Percentiles rank a stretch among this genome's conserved stretches.
Evolutionary conservation across 2,797 vertebrate genomes (phyloP).

Genomic region (Nyctibius grandis): DNA sequence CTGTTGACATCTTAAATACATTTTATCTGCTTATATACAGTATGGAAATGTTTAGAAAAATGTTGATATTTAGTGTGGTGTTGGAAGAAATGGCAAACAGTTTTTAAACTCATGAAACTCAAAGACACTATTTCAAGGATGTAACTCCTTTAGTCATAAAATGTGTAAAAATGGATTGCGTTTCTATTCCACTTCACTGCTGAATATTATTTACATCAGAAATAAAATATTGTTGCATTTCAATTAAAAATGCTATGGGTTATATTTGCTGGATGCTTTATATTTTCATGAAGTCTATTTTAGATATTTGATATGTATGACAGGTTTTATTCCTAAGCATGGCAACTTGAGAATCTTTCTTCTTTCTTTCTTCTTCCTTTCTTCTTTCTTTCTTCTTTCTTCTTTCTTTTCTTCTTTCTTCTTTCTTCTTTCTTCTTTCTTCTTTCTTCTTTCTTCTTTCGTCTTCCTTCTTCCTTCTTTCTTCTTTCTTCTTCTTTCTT

Average conservation of each 20-base stretch:
- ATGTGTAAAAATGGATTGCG: not conserved
- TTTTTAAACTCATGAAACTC: not conserved
- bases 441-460: not conserved
- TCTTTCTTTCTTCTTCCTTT: not conserved
- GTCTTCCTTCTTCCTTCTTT: no score
- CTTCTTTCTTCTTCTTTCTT: not conserved
- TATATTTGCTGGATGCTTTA: not conserved
- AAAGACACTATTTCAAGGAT: not conserved
- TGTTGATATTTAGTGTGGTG: not conserved
- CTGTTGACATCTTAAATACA: not conserved
- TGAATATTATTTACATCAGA: not conserved
- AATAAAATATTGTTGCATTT: not conserved
- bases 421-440: not conserved
- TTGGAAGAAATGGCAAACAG: not conserved
- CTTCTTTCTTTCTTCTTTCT: no score
- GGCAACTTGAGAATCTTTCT: not conserved
- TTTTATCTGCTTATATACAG: not conserved
- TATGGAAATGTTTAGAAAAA: not conserved
- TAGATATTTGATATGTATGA: not conserved
- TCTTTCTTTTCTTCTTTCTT: not conserved
- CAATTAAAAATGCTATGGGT: not conserved
- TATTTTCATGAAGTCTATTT: not conserved
- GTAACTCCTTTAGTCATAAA: not conserved
- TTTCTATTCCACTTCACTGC: not conserved
- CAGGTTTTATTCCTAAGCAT: not conserved